Evolutionary conservation across 2,797 vertebrate species (phyloP).

Genomic region (Malacoctenus gilli): DNA sequence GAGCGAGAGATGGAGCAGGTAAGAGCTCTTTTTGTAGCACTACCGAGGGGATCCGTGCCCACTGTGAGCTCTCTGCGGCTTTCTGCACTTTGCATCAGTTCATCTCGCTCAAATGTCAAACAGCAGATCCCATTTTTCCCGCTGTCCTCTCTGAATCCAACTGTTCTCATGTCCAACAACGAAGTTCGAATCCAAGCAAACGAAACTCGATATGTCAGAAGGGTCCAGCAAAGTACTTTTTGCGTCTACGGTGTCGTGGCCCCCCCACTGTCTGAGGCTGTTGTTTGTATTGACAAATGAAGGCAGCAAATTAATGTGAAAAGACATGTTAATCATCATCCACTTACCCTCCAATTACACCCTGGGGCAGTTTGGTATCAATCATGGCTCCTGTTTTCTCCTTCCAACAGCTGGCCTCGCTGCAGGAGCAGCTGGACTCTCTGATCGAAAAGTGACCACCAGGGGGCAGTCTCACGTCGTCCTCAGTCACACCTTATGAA

Average conservation of each 20-base stretch:
- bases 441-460: constrained; percentile 85
- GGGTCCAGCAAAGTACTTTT: constrained; percentile 10
- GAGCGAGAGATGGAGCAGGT: constrained; percentile 96
- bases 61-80: constrained; percentile 22
- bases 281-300: constrained; percentile 64
- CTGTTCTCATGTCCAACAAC: constrained; percentile 15
- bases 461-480: constrained; percentile 73
- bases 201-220: constrained; percentile 37
- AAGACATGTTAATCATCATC: constrained; percentile 73
- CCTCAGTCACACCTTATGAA: constrained; percentile 12
- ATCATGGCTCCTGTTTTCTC: constrained; percentile 69
- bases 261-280: constrained; percentile 47
- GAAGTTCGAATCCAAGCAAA: constrained; percentile 38
- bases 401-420: constrained; percentile 83
- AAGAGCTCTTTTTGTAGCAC: constrained; percentile 59
- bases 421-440: constrained; percentile 87
- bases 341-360: constrained; percentile 75
- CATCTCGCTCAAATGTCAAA: constrained; percentile 33
- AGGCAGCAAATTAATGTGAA: constrained; percentile 57
- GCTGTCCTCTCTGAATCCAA: constrained; percentile 8
- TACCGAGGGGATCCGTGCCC: constrained; percentile 28
- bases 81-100: constrained; percentile 40
- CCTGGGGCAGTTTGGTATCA: constrained; percentile 61
- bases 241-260: constrained; percentile 8
- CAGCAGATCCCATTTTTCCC: not conserved